A percentile compares a stretch with the other conserved stretches of the same genome.
phyloP scores from a whole-genome alignment of 2,888 invertebrate genomes.

The Ecdyonurus torrentis region DNA sequence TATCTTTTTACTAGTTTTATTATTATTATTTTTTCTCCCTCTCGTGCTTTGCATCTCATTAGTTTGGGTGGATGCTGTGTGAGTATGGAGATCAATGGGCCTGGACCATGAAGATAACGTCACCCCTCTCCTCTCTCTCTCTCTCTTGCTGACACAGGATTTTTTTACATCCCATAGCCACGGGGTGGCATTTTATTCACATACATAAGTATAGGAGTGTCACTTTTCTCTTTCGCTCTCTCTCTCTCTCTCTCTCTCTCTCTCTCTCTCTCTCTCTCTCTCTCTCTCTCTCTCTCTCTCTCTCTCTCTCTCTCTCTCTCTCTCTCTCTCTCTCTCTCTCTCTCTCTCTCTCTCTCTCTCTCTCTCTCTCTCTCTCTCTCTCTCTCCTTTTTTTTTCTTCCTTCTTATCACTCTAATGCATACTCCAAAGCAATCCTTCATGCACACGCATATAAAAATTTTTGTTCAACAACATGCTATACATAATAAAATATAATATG shows the following conservation, averaged over 20 bases:
- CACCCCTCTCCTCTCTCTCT: neutral
- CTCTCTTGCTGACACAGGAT: neutral
- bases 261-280: neutral
- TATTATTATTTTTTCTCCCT: too few relatives aligned
- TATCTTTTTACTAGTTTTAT: too few relatives aligned
- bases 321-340: neutral
- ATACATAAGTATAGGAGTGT: too few relatives aligned
- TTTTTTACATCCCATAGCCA: neutral
- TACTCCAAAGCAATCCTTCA: too few relatives aligned
- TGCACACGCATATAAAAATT: too few relatives aligned
- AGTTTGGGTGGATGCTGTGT: neutral
- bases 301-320: neutral
- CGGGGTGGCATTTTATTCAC: too few relatives aligned
- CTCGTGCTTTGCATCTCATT: neutral
- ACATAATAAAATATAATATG: too few relatives aligned
- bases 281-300: neutral
- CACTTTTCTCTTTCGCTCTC: neutral
- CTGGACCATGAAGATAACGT: neutral
- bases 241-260: neutral
- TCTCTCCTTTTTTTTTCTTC: too few relatives aligned
- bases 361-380: too few relatives aligned
- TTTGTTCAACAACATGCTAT: too few relatives aligned
- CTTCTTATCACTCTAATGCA: too few relatives aligned
- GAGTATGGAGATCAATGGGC: neutral
- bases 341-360: too few relatives aligned